A percentile compares a stretch with the other conserved stretches of the same genome.
These are phyloP conservation scores for Drosophila ironensis DNA, from an alignment of 1,140 invertebrate genomes.

Conservation along the genomic window DNA sequence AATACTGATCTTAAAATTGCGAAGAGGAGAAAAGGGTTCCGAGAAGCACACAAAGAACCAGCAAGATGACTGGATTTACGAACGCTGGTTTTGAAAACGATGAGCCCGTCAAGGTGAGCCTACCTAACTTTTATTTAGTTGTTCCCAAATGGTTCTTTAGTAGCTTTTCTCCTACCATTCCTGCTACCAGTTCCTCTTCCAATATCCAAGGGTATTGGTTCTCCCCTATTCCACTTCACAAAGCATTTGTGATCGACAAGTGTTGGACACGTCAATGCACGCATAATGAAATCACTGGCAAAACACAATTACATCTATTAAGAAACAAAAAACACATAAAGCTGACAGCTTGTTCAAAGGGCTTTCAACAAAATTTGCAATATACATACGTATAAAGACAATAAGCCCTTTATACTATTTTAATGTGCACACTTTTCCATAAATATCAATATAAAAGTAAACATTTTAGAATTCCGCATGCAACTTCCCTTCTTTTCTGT, in stretches of 20 bases:
- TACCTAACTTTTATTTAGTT: background rate
- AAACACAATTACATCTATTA: background rate
- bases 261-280: constrained; percentile 43
- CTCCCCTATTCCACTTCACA: too few species aligned
- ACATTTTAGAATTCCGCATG: too few species aligned
- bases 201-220: too few species aligned
- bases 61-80: constrained; percentile 79
- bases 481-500: too few species aligned
- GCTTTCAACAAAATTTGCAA: too few species aligned
- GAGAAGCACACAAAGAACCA: constrained; percentile 35
- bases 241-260: constrained; percentile 23
- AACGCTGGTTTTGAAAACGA: constrained; percentile 79
- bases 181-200: too few species aligned
- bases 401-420: too few species aligned
- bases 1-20: background rate
- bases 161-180: constrained; percentile 2
- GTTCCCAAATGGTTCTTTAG: constrained; percentile 17
- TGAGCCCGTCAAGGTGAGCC: constrained; percentile 79
- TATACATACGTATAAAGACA: too few species aligned
- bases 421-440: background rate
- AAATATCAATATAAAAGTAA: too few species aligned
- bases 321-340: background rate
- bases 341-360: background rate
- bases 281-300: constrained; percentile 39
- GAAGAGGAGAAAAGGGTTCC: constrained; percentile 1